Evolutionary conservation across 2,797 vertebrate species (phyloP).

Genomic region (Saxicola maurus): DNA sequence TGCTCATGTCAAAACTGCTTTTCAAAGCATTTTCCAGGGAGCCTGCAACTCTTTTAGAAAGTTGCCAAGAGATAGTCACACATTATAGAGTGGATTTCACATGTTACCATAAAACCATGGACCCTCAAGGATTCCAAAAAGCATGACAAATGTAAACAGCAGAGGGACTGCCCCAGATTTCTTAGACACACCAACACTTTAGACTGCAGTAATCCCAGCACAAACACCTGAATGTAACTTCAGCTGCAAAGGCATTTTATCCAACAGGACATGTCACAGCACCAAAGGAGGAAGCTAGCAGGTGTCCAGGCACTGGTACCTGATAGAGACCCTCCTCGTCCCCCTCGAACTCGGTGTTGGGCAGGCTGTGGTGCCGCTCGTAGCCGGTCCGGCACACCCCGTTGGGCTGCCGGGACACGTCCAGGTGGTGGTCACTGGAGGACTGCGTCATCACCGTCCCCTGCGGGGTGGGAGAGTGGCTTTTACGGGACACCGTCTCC

Average conservation of each 20-base stretch:
- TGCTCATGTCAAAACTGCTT: not conserved
- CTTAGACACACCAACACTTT: not conserved
- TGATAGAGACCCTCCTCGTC: conserved; percentile 83
- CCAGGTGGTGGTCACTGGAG: conserved; percentile 87
- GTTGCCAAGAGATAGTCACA: not conserved
- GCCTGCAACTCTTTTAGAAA: not conserved
- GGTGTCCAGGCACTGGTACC: conserved; percentile 59
- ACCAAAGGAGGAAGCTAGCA: not conserved
- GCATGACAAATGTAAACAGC: not conserved
- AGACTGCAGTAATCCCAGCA: not conserved
- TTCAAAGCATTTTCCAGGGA: not conserved
- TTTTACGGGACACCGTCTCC: conserved; percentile 87
- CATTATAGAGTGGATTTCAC: rapidly evolving
- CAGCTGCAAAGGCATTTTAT: not conserved
- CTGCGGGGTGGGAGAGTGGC: conserved; percentile 74
- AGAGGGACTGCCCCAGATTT: not conserved
- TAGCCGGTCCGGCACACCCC: conserved; percentile 80
- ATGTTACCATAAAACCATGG: not conserved
- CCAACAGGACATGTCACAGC: not conserved
- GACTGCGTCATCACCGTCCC: conserved; percentile 81
- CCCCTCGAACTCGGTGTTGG: conserved; percentile 79
- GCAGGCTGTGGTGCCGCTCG: conserved; percentile 82
- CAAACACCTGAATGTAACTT: not conserved
- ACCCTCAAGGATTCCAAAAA: not conserved
- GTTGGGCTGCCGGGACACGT: conserved; percentile 82